Percentiles rank a stretch among this genome's conserved stretches.
Evolutionary conservation across 2,888 invertebrate genomes (phyloP).

Genomic region (Ophion ventricosus): DNA sequence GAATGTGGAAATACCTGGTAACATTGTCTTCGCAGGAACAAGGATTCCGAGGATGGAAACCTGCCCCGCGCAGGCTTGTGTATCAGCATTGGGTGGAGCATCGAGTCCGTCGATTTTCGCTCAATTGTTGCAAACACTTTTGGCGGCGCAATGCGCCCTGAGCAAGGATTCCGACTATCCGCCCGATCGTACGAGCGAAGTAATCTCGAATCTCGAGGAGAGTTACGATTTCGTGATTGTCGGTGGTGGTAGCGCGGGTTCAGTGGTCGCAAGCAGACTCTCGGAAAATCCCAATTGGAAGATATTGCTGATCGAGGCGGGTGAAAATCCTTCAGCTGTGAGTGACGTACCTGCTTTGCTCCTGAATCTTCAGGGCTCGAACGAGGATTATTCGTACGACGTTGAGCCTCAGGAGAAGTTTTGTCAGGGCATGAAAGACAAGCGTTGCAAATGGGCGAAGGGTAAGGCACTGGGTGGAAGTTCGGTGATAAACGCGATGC

Average conservation of each 20-base stretch:
- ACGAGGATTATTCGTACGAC: slow-evolving; percentile 84
- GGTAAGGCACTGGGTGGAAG: slow-evolving; percentile 88
- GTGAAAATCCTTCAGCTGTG: slow-evolving; percentile 83
- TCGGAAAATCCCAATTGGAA: slow-evolving; percentile 83
- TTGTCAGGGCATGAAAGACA: slow-evolving; percentile 79
- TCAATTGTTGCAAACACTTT: slow-evolving; percentile 85
- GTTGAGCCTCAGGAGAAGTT: slow-evolving; percentile 83
- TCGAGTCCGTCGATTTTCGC: slow-evolving; percentile 85
- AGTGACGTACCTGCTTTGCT: slow-evolving; percentile 83
- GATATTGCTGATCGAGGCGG: slow-evolving; percentile 84
- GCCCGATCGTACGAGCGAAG: slow-evolving; percentile 83
- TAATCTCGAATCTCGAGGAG: slow-evolving; percentile 72
- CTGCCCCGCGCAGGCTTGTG: slow-evolving; percentile 70
- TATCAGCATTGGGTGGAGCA: slow-evolving; percentile 75
- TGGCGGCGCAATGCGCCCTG: slow-evolving; percentile 87
- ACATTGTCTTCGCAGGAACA: slow-evolving; percentile 15
- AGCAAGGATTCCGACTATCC: slow-evolving; percentile 86
- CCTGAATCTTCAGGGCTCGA: slow-evolving; percentile 74
- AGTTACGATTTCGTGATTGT: slow-evolving; percentile 80
- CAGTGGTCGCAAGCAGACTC: slow-evolving; percentile 84
- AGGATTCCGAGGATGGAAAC: slow-evolving; percentile 70
- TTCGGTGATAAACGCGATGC: slow-evolving; percentile 87
- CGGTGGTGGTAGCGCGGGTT: slow-evolving; percentile 85
- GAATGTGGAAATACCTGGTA: neutral
- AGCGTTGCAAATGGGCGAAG: slow-evolving; percentile 84